These are phyloP conservation scores for Sinocyclocheilus anshuiensis DNA, from an alignment of 2,113 vertebrate genomes.

Conservation along the genomic window DNA sequence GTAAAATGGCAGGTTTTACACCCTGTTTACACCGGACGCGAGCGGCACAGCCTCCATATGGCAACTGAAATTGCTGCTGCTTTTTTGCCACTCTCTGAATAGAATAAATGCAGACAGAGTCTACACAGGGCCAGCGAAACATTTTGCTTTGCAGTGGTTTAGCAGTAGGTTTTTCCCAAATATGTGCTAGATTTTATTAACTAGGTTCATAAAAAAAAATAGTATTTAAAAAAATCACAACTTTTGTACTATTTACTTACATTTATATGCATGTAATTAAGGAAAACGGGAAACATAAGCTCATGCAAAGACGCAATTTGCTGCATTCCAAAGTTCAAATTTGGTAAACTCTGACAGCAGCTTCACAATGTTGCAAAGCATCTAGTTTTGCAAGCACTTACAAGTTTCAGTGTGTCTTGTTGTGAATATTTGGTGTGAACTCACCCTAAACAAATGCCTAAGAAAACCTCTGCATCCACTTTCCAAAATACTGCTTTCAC, in stretches of 20 bases:
- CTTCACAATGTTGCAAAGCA: neutral
- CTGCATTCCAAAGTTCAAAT: neutral
- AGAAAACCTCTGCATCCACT: neutral
- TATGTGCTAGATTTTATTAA: neutral
- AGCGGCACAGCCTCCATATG: neutral
- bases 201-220: no score
- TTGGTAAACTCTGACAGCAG: neutral
- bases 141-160: neutral
- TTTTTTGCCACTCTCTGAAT: neutral
- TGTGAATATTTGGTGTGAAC: neutral
- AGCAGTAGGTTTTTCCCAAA: neutral
- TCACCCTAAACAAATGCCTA: neutral
- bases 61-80: neutral
- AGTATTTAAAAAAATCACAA: no score
- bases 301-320: neutral
- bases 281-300: neutral
- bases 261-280: neutral
- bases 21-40: neutral
- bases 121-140: neutral
- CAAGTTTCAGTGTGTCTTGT: neutral
- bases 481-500: neutral
- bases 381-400: neutral
- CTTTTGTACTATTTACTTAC: neutral
- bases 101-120: neutral
- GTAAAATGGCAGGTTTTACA: neutral